Base-by-base conservation (phyloP, 2,888 invertebrate species). In the Drosophila affinis region DNA sequence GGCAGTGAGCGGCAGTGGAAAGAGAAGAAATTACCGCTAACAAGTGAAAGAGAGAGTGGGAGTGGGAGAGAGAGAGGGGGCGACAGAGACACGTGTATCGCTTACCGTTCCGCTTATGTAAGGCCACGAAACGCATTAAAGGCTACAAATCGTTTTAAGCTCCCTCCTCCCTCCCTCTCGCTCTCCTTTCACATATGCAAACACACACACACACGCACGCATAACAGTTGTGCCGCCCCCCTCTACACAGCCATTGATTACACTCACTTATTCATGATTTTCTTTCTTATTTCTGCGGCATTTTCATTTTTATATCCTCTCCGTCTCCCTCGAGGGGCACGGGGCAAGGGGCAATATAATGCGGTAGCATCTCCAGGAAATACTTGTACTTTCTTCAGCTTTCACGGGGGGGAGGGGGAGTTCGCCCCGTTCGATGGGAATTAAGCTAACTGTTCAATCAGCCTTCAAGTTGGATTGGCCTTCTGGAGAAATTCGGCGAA, bases 141-240 rank as follows among this genome's bases (percentile, higher is more conserved):
- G 71, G 85, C 75, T 87, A 86, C 87, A 83, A 87, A 85, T 81
- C 82, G 82, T 81, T 85, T 74, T 70, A 87, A 88, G 88, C 72
- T 62, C 67, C 71, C 79, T n/a, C n/a, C n/a, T 3, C n/a, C 18
- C 27, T 9, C 14, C 9, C 14, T 32, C 72, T 58, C 44, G 39
- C 58, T 24, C 39, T 7, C 14, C n/a, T 49, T 48, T 56, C 70
- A 68, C 63, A 62, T 62, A 69, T 60, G 53, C 58, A 54, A 46
- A 39, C 55, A 56, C 63, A 60, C 46, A 63, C 58, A 49, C 49
- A 27, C 55, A 58, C 27, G 52, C 18, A 27, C 10, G 27, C 47
- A 47, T 18, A 18, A 18, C 18, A 18, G 52, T 12, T 39, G 48
- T 67, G 48, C 53, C 53, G 51, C 27, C 52, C n/a, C 61, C 39